phyloP scores from a whole-genome alignment of 2,113 vertebrate species.

The Oryzias woworae region DNA sequence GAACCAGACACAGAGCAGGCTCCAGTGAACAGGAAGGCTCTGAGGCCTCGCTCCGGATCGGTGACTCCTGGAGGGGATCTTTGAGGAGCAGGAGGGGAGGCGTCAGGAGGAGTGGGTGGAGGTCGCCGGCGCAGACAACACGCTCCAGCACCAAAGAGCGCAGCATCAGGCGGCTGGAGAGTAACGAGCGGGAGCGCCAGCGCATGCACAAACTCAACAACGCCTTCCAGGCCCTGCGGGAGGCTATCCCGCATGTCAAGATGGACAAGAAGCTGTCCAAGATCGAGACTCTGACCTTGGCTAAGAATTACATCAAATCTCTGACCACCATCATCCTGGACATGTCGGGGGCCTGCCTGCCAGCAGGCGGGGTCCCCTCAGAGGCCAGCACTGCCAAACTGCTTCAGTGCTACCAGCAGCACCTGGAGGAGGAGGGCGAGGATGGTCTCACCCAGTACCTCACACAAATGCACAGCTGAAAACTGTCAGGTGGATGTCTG shows the following conservation, averaged over 20 bases:
- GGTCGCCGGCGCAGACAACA: conserved; percentile 60
- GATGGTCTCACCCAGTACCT: conserved; percentile 84
- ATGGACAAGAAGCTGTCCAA: conserved; percentile 97
- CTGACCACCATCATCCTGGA: conserved; percentile 92
- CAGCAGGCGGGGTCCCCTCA: conserved; percentile 66
- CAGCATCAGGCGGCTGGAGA: conserved; percentile 89
- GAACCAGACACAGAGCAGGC: conserved; percentile 67
- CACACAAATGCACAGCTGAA: conserved; percentile 79
- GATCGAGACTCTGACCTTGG: conserved; percentile 96
- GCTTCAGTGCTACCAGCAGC: conserved; percentile 88
- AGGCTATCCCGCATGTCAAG: conserved; percentile 93
- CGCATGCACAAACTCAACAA: conserved; percentile 99
- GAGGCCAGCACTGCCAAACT: conserved; percentile 75
- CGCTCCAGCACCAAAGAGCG: conserved; percentile 78
- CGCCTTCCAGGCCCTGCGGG: conserved; percentile 92
- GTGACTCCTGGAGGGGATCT: conserved; percentile 65
- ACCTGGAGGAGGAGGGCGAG: conserved; percentile 77
- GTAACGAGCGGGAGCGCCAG: conserved; percentile 94
- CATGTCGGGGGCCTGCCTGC: conserved; percentile 86
- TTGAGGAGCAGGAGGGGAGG: conserved; percentile 49
- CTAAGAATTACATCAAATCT: conserved; percentile 97
- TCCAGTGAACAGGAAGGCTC: conserved; percentile 81
- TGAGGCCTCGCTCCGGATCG: conserved; percentile 76
- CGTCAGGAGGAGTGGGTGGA: conserved; percentile 21
- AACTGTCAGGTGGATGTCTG: conserved; percentile 3